Conservation (phyloP, 2,113 vertebrate species). For the Oryzias melastigma region DNA sequence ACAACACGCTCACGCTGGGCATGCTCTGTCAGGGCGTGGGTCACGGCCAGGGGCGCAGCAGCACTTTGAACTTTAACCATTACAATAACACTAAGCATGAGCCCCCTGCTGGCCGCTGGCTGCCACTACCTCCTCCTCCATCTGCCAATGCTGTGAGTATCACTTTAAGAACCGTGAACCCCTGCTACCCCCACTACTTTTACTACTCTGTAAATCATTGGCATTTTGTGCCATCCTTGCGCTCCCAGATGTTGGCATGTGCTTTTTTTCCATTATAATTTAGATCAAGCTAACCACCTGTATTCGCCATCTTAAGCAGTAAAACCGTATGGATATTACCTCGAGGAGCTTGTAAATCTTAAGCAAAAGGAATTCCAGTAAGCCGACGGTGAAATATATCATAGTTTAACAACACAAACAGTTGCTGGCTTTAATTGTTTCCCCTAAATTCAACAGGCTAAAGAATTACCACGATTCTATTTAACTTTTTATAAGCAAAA, state of each 20-base stretch:
- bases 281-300: not conserved
- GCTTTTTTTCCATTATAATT: not conserved
- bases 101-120: conserved; percentile 93
- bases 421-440: conserved; percentile 3
- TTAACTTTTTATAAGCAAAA: too few species aligned
- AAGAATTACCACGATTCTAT: not conserved
- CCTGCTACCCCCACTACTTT: conserved; percentile 37
- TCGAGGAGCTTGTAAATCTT: not conserved
- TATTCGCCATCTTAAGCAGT: not conserved
- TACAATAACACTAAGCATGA: conserved; percentile 99
- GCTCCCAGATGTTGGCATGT: not conserved
- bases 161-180: conserved; percentile 40
- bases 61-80: conserved; percentile 98
- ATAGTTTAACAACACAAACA: not conserved
- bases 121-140: conserved; percentile 80
- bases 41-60: conserved; percentile 91
- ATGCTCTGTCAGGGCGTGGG: conserved; percentile 96
- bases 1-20: conserved; percentile 99
- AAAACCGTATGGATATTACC: not conserved
- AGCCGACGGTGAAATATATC: not conserved
- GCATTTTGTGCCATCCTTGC: too few species aligned
- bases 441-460: not conserved
- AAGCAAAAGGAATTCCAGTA: too few species aligned
- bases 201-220: conserved; percentile 14
- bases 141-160: conserved; percentile 79